phyloP scores from a whole-genome alignment of 2,888 invertebrate genomes.

The Oscheius sp. region DNA sequence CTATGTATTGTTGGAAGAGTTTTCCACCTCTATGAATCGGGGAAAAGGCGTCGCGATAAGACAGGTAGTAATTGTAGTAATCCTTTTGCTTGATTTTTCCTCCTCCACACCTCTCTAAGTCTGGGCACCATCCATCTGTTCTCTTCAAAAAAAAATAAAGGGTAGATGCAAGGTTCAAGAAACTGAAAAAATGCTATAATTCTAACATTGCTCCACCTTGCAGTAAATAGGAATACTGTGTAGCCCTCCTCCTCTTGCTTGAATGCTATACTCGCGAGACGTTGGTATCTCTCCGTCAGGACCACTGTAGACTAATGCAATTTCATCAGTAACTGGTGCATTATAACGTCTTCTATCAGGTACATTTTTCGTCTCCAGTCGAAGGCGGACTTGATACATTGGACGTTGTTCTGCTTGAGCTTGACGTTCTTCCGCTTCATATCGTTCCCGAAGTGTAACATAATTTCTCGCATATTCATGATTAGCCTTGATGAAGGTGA shows the following conservation, averaged over 20 bases:
- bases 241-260: constrained; percentile 54
- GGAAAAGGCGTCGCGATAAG: constrained; percentile 51
- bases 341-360: constrained; percentile 40
- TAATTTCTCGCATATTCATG: constrained; percentile 36
- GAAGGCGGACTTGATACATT: constrained; percentile 22
- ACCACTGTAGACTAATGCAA: constrained; percentile 52
- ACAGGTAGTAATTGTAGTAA: constrained; percentile 50
- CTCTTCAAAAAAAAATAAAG: constrained; percentile 67
- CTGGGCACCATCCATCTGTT: constrained; percentile 48
- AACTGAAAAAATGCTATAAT: constrained; percentile 24
- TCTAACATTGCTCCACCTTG: too few species aligned
- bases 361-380: constrained; percentile 25
- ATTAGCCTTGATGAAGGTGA: not conserved
- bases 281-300: constrained; percentile 35
- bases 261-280: constrained; percentile 68
- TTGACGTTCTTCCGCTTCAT: constrained; percentile 26
- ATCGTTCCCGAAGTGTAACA: constrained; percentile 39
- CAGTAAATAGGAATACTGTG: constrained; percentile 60
- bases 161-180: constrained; percentile 72
- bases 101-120: constrained; percentile 1
- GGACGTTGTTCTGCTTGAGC: not conserved
- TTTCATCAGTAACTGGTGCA: constrained; percentile 39
- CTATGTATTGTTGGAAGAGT: constrained; percentile 69
- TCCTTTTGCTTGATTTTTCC: constrained; percentile 55
- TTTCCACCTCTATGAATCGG: constrained; percentile 55